Evolutionary conservation across 2,797 vertebrate species (phyloP).

Genomic region (Urophycis tenuis): DNA sequence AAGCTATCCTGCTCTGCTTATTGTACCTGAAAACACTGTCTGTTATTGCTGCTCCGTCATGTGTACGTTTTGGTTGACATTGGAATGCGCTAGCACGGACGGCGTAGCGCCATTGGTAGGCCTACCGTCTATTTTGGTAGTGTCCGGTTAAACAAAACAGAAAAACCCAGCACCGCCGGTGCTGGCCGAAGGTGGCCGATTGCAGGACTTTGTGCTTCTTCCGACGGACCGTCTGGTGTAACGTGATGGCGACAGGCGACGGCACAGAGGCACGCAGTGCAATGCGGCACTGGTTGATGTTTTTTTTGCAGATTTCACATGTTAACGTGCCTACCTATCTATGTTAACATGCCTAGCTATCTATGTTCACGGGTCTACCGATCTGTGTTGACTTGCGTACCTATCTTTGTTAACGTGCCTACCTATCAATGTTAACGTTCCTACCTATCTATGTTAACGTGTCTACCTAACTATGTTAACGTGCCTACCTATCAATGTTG

Average conservation of each 20-base stretch:
- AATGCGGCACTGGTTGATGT: background rate
- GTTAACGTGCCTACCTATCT: background rate
- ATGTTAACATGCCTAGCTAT: no score
- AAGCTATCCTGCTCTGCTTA: slow-evolving; percentile 1
- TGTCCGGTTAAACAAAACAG: background rate
- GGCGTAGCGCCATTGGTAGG: no score
- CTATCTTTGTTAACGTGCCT: no score
- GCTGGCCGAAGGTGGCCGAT: slow-evolving; percentile 11
- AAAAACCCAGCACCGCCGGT: background rate
- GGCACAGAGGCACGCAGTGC: background rate
- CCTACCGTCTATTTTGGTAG: slow-evolving; percentile 2
- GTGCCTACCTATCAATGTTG: no score
- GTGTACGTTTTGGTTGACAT: background rate
- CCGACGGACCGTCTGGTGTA: slow-evolving; percentile 10
- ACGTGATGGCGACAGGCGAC: background rate
- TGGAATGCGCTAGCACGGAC: background rate
- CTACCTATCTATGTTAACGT: no score
- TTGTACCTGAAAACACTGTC: background rate
- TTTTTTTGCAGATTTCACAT: background rate
- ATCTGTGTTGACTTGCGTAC: no score
- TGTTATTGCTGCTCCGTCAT: background rate
- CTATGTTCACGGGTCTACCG: no score
- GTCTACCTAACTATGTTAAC: no score
- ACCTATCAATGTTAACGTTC: no score
- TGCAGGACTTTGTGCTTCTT: slow-evolving; percentile 2